A percentile compares a stretch with the other conserved stretches of the same genome.
Conservation (phyloP, 2,888 invertebrate genomes). For the Xestia ashworthii region DNA sequence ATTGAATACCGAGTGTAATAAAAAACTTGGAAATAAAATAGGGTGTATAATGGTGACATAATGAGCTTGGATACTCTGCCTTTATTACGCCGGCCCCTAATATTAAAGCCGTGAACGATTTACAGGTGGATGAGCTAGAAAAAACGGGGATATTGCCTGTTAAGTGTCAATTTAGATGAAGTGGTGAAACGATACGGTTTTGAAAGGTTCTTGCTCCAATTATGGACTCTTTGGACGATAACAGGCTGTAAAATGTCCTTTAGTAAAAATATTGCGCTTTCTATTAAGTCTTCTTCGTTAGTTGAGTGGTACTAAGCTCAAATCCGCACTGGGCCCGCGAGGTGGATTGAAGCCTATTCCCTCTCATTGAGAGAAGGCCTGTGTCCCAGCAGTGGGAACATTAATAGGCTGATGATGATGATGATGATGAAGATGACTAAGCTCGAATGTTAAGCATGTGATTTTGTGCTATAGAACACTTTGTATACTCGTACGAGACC, state of each 20-base stretch:
- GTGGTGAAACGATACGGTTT: constrained; percentile 31
- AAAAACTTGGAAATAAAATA: constrained; percentile 74
- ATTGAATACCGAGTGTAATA: constrained; percentile 81
- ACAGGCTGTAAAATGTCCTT: background rate
- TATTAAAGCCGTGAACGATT: constrained; percentile 66
- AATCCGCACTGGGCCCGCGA: too few relatives aligned
- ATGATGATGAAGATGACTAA: too few relatives aligned
- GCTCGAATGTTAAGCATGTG: too few relatives aligned
- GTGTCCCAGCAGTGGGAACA: too few relatives aligned
- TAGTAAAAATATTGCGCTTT: background rate
- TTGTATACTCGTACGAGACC: too few relatives aligned
- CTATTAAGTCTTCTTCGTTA: background rate
- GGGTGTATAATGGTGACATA: constrained; percentile 71
- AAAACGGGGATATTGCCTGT: constrained; percentile 58
- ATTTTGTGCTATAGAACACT: too few relatives aligned
- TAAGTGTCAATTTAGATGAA: constrained; percentile 54
- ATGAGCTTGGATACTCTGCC: constrained; percentile 70
- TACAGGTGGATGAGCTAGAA: constrained; percentile 56
- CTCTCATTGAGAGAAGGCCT: too few relatives aligned
- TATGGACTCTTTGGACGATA: constrained; percentile 4
- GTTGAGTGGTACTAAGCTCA: background rate
- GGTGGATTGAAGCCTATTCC: too few relatives aligned
- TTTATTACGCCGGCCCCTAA: constrained; percentile 68
- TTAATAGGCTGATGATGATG: too few relatives aligned
- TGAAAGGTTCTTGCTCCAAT: constrained; percentile 12